Evolutionary conservation across 2,113 vertebrate species (phyloP).

Genomic region (Antennarius striatus): DNA sequence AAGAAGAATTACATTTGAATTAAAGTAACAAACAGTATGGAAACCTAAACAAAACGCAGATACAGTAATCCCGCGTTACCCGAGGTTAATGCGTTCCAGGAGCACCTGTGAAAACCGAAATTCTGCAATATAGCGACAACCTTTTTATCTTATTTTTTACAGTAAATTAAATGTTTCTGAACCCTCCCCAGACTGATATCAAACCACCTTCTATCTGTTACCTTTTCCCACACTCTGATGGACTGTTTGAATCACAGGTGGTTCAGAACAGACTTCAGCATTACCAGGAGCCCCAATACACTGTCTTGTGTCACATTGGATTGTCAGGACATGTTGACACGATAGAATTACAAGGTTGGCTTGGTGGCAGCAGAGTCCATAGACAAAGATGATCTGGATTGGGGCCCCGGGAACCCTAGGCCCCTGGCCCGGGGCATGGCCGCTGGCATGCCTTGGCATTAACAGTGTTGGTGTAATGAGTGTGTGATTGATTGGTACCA

Average conservation of each 20-base stretch:
- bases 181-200: too few relatives aligned
- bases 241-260: conserved; percentile 51
- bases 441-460: conserved; percentile 75
- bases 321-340: conserved; percentile 46
- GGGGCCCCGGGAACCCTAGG: conserved; percentile 22
- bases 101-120: too few relatives aligned
- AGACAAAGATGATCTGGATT: conserved; percentile 47
- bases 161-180: too few relatives aligned
- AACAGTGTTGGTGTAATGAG: conserved; percentile 70
- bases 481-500: conserved; percentile 82
- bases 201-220: too few relatives aligned
- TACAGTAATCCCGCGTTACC: too few relatives aligned
- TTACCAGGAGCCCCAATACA: conserved; percentile 34
- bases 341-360: conserved; percentile 39
- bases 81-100: too few relatives aligned
- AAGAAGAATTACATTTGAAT: too few relatives aligned
- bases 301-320: conserved; percentile 45
- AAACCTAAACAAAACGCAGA: too few relatives aligned
- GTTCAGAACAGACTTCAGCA: conserved; percentile 30
- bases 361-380: conserved; percentile 19
- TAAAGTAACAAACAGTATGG: too few relatives aligned
- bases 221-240: too few relatives aligned
- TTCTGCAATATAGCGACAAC: too few relatives aligned
- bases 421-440: conserved; percentile 42
- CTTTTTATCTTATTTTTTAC: too few relatives aligned